phyloP scores from a whole-genome alignment of 2,113 vertebrate genomes.

The Cavia aperea region DNA sequence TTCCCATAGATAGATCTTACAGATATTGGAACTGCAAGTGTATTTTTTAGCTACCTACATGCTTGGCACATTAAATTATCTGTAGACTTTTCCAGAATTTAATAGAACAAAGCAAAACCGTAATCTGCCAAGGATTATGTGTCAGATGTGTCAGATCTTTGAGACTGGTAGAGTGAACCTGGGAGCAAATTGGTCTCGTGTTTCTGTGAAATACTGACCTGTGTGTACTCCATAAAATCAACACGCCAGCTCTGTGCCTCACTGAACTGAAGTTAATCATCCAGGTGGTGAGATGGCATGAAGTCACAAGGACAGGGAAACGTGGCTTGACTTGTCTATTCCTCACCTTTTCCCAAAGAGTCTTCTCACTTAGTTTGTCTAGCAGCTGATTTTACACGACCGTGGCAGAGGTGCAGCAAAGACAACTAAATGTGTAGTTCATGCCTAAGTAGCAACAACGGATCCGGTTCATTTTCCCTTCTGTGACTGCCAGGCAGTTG shows the following conservation, averaged over 20 bases:
- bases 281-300: background rate
- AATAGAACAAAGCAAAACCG: slow-evolving; percentile 33
- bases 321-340: background rate
- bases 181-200: background rate
- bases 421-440: background rate
- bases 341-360: background rate
- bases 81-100: slow-evolving; percentile 39
- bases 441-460: background rate
- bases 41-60: background rate
- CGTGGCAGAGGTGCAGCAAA: background rate
- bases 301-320: background rate
- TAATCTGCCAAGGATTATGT: background rate
- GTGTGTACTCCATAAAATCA: background rate
- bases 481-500: background rate
- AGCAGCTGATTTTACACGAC: background rate
- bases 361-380: background rate
- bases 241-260: background rate
- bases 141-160: background rate
- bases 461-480: background rate
- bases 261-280: background rate
- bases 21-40: background rate
- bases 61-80: background rate
- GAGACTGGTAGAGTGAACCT: background rate
- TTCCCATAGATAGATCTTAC: slow-evolving; percentile 17
- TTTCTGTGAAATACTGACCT: background rate